Conservation (phyloP, 2,888 invertebrate genomes). For the Lasioglossum lativentre region DNA sequence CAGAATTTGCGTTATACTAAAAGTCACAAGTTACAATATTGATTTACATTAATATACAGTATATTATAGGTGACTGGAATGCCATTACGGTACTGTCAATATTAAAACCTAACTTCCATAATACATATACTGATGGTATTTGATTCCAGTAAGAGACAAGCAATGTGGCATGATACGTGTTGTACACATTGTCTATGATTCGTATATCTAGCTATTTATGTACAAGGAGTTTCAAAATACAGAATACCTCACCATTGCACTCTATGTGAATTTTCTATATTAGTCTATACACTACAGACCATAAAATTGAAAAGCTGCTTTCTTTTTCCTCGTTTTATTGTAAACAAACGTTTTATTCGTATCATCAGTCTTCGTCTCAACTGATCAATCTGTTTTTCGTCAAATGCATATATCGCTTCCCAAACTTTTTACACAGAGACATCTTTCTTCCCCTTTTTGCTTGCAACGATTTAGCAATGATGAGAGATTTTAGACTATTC, state of each 20-base stretch:
- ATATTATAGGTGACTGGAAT: slow-evolving; percentile 63
- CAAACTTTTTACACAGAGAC: slow-evolving; percentile 24
- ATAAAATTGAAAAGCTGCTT: slow-evolving; percentile 33
- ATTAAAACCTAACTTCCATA: slow-evolving; percentile 59
- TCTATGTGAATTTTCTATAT: slow-evolving; percentile 20
- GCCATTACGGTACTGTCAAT: slow-evolving; percentile 64
- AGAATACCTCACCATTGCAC: slow-evolving; percentile 59
- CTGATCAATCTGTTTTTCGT: slow-evolving; percentile 24
- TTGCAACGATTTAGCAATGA: slow-evolving; percentile 58
- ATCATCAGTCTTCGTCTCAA: slow-evolving; percentile 30
- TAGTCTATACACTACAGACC: slow-evolving; percentile 19
- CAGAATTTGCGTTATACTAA: slow-evolving; percentile 36
- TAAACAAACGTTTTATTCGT: slow-evolving; percentile 17
- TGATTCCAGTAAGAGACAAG: slow-evolving; percentile 56
- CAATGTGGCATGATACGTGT: slow-evolving; percentile 53
- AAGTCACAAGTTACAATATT: slow-evolving; percentile 48
- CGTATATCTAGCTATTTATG: slow-evolving; percentile 55
- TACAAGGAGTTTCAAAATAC: slow-evolving; percentile 56
- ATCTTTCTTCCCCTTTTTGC: not conserved
- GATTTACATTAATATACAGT: slow-evolving; percentile 61
- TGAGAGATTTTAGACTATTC: slow-evolving; percentile 52
- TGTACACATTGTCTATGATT: slow-evolving; percentile 54
- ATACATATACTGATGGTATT: slow-evolving; percentile 51
- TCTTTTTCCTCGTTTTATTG: slow-evolving; percentile 23
- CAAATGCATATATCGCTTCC: slow-evolving; percentile 22